These are phyloP conservation scores for Trichoplusia ni DNA, from an alignment of 1,140 invertebrate species.

Conservation along the genomic window DNA sequence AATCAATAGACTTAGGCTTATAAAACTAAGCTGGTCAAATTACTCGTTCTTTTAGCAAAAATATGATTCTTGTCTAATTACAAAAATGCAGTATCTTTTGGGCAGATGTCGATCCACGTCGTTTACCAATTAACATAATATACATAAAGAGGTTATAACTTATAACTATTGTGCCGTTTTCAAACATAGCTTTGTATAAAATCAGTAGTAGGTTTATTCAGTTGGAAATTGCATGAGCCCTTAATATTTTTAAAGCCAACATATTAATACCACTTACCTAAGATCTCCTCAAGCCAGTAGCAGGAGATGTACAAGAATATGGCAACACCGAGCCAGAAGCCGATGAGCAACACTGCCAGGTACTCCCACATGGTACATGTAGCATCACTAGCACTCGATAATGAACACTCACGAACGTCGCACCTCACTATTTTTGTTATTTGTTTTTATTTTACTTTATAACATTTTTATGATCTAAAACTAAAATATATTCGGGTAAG, in stretches of 20 bases:
- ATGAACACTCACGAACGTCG: conserved; percentile 7
- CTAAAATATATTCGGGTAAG: neutral
- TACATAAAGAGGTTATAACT: too few relatives aligned
- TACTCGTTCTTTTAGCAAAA: too few relatives aligned
- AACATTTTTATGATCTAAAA: neutral
- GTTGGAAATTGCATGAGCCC: neutral
- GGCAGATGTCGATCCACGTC: too few relatives aligned
- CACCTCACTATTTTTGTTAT: conserved; percentile 32
- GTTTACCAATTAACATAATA: too few relatives aligned
- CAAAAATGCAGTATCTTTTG: too few relatives aligned
- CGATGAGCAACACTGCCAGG: conserved; percentile 73
- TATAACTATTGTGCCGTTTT: too few relatives aligned
- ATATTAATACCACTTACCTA: conserved; percentile 81
- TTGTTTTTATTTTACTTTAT: conserved; percentile 1
- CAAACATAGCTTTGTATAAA: neutral
- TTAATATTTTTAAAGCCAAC: too few relatives aligned
- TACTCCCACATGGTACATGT: conserved; percentile 71
- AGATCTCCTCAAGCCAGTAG: conserved; percentile 82
- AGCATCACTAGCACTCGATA: conserved; percentile 33
- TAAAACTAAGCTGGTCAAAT: too few relatives aligned
- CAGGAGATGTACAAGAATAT: conserved; percentile 81
- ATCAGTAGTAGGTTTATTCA: neutral
- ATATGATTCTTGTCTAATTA: too few relatives aligned
- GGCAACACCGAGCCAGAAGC: conserved; percentile 82
- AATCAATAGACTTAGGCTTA: too few relatives aligned